These are phyloP conservation scores for Drosophila cracens DNA, from an alignment of 2,888 invertebrate genomes.

Conservation along the genomic window DNA sequence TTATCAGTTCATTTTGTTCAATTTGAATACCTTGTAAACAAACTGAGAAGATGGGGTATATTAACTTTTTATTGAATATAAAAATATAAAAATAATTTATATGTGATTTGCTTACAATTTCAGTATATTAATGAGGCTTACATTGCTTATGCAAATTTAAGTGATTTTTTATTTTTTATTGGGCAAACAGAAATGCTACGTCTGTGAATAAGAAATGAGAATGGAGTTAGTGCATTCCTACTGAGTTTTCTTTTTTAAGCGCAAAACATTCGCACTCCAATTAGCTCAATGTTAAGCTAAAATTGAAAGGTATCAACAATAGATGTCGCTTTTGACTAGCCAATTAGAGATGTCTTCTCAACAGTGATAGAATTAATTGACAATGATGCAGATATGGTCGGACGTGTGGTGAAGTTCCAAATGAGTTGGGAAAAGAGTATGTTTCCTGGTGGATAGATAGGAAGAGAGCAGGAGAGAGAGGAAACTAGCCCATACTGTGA, in stretches of 20 bases:
- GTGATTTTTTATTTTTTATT: not conserved
- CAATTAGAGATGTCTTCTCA: not conserved
- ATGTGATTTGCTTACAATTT: not conserved
- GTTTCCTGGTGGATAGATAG: not conserved
- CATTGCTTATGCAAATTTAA: not conserved
- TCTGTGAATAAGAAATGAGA: not conserved
- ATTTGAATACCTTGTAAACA: slow-evolving; percentile 46
- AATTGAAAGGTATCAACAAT: not conserved
- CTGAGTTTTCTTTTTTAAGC: not conserved
- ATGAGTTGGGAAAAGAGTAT: not conserved
- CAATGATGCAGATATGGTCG: not conserved
- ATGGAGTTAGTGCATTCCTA: not conserved
- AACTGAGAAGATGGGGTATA: slow-evolving; percentile 38
- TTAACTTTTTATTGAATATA: not conserved
- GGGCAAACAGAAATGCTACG: not conserved
- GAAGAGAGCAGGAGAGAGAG: not conserved
- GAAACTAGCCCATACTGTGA: not conserved
- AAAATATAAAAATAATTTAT: not conserved
- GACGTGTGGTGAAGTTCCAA: not conserved
- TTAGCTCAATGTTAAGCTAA: not conserved
- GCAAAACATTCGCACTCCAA: not conserved
- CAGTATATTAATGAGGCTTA: not conserved
- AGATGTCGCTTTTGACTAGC: not conserved
- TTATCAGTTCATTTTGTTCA: slow-evolving; percentile 41
- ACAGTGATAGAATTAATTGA: not conserved